A percentile compares a stretch with the other conserved stretches of the same genome.
These are phyloP conservation scores for Pagrus major DNA, from an alignment of 2,113 vertebrate genomes.

Conservation along the genomic window DNA sequence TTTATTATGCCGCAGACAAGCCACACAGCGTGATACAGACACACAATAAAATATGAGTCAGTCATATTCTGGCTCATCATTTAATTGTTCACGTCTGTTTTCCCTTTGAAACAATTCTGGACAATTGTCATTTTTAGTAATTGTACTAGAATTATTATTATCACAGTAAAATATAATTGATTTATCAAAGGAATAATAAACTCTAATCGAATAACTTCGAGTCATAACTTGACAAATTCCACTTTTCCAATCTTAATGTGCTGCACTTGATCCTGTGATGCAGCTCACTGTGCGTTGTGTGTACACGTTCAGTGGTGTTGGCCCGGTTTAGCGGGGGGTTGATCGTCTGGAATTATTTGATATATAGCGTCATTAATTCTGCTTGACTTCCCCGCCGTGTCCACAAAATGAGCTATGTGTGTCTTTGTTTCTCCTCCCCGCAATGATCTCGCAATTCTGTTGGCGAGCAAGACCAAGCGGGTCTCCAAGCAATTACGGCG, in stretches of 20 bases:
- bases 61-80: slow-evolving; percentile 9
- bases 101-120: slow-evolving; percentile 3
- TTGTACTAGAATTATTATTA: slow-evolving; percentile 15
- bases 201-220: no score
- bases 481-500: slow-evolving; percentile 64
- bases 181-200: slow-evolving; percentile 16
- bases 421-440: slow-evolving; percentile 52
- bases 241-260: neutral
- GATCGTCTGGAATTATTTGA: slow-evolving; percentile 68
- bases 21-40: neutral
- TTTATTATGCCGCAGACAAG: slow-evolving; percentile 53
- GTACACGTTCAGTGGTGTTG: slow-evolving; percentile 35
- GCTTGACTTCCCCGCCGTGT: slow-evolving; percentile 65
- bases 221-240: neutral
- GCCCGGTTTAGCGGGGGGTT: slow-evolving; percentile 63
- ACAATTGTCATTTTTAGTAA: slow-evolving; percentile 28
- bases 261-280: slow-evolving; percentile 25
- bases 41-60: slow-evolving; percentile 24
- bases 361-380: slow-evolving; percentile 71
- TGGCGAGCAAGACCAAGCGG: slow-evolving; percentile 45
- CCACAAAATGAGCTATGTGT: slow-evolving; percentile 62
- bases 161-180: neutral
- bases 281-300: slow-evolving; percentile 11
- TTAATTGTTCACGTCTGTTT: neutral
- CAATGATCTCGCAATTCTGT: slow-evolving; percentile 50